Evolutionary conservation across 1,140 invertebrate species (phyloP), one percentile per base, ranked within the genome.

Genomic region (Vanessa atalanta): DNA sequence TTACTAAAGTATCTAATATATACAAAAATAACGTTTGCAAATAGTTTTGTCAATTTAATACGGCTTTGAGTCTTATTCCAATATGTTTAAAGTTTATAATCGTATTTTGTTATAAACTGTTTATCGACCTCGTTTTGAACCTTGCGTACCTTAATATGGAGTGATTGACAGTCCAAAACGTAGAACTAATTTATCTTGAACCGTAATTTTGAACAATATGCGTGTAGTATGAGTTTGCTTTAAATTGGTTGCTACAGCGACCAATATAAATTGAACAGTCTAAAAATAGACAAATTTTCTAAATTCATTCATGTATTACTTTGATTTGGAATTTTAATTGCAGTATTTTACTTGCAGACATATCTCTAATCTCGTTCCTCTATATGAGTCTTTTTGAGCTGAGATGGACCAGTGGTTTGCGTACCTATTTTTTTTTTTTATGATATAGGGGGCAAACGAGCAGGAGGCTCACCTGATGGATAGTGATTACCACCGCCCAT

Each of bases 101-200:
- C 16, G 15, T 47, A n/a, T 47, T n/a, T 7, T 12, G 5, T 26
- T 16, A 64, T 20, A 47, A 26, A 12, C 64, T 64, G 50, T 70
- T 70, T 65, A 51, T 20, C 37, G 79, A 70, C 83, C 83, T 83
- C 79, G 76, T 66, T 65, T 70, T 72, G 73, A 70, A 76, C 81
- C 83, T 83, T 84, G 82, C 57, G 47, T 81, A 75, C 76, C 83
- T 80, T 70, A 72, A 81, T 84, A 83, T 77, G 81, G 83, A 72
- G 31, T 77, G 71, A 75, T 73, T 75, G 80, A 78, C 77, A 75
- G 67, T 66, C 72, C 74, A 69, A 80, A 74, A 65, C 48, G 20
- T 70, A 47, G 15, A 47, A 76, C 70, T 37, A 72, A 61, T 76
- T 20, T 76, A 75, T 57, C 13, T 47, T n/a, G 66, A 55, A 23